phyloP scores from a whole-genome alignment of 2,888 invertebrate genomes.

The Abrostola triplasia region DNA sequence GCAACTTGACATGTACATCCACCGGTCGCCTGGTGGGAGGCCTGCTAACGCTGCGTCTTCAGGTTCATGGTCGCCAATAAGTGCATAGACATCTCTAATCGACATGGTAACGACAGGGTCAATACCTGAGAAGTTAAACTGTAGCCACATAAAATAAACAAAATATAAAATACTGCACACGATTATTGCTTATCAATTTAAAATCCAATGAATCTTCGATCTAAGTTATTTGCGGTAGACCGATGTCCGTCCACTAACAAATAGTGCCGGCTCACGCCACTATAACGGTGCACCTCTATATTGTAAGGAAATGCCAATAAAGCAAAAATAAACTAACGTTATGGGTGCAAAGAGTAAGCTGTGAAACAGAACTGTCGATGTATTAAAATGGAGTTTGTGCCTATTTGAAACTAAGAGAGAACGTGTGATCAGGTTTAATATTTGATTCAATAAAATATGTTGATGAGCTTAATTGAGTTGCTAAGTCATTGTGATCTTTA shows the following conservation, averaged over 20 bases:
- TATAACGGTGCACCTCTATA: slow-evolving; percentile 63
- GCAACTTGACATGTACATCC: no score
- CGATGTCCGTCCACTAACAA: slow-evolving; percentile 73
- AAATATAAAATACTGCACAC: slow-evolving; percentile 13
- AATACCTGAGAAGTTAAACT: background rate
- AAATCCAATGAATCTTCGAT: slow-evolving; percentile 73
- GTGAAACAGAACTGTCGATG: slow-evolving; percentile 14
- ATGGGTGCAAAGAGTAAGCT: slow-evolving; percentile 54
- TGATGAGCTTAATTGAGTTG: no score
- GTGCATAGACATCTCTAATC: background rate
- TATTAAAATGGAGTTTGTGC: background rate
- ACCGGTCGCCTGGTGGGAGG: no score
- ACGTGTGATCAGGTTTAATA: no score
- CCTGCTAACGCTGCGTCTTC: no score
- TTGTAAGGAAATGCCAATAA: slow-evolving; percentile 66
- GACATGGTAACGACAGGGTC: no score
- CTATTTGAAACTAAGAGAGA: no score
- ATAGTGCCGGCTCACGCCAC: slow-evolving; percentile 77
- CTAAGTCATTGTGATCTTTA: no score
- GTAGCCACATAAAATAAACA: background rate
- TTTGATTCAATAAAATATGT: no score
- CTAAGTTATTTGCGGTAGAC: slow-evolving; percentile 69
- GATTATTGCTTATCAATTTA: slow-evolving; percentile 64
- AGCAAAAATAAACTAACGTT: slow-evolving; percentile 65
- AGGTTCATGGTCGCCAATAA: no score